Base-by-base conservation (phyloP, 2,797 vertebrate species). In the Bryconaethiops microstoma region DNA sequence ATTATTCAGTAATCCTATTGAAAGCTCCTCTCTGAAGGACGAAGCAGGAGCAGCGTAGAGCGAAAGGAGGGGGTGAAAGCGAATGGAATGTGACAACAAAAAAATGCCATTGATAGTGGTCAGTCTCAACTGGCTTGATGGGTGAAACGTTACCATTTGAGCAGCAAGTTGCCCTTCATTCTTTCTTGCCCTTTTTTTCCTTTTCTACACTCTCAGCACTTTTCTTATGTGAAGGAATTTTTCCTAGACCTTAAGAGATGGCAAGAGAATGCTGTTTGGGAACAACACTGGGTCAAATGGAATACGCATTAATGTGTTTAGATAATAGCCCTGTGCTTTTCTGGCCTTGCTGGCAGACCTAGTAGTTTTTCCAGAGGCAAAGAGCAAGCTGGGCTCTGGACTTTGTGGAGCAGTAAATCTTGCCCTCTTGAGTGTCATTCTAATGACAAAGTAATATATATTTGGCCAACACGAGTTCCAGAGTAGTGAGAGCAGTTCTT, bases 1-100 rank as follows among this genome's bases (percentile, higher is more conserved):
- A 93, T 92, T 94, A 94, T 93, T 93, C 92, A 92, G 90, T 94
- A 94, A 94, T 94, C 93, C 93, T 94, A 94, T 94, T 94, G 93
- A 94, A 92, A 92, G 90, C 89, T 86, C 85, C 83, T 90, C 88
- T 91, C 89, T 91, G 93, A 93, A 92, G 92, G 92, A 93, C 89
- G 89, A 92, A 91, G 91, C 87, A 86, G 88, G 90, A 92, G 91
- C 89, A 87, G 80, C 40, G 1, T 14, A 83, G 83, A 57, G 88
- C 86, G 88, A 90, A 89, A 92, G 90, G 90, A 88, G 89, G 84
- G 89, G 78, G 78, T 91, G 90, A 88, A 84, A 90, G 85, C 83
- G 88, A 92, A 91, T 94, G 94, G 94, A 94, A 94, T 95, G 93
- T 94, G 92, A 94, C 92, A 92, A 90, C 86, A 89, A 90, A 91